Base-by-base conservation (phyloP, 2,797 vertebrate genomes). In the Saxicola maurus region DNA sequence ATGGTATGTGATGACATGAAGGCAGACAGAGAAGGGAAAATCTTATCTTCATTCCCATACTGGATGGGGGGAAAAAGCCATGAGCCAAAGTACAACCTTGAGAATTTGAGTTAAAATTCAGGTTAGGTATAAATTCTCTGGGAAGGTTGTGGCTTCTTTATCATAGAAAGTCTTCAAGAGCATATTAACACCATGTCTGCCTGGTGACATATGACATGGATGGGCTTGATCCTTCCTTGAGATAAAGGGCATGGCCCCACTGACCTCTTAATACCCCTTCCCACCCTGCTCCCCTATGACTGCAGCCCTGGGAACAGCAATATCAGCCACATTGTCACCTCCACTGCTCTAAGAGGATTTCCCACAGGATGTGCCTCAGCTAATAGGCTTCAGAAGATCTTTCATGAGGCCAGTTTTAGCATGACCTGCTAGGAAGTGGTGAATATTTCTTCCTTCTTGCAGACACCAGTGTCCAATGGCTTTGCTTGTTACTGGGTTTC, bases 311-410 rank as follows among this genome's bases (percentile, higher is more conserved):
- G 80, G 71, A 76, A 52, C 3, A 2, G 56, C 15, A 73, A 31
- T 60, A 79, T 88, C 92, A 69, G 79, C 92, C 64, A n/a, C 60
- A 56, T 51, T 92, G 75, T 83, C 92, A 92, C 83, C 78, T 88
- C 92, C 71, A 66, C 15, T 67, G 45, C 81, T 57, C 81, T 93
- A 94, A 92, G 93, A 95, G 52, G 93, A 93, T 94, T 93, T 86
- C 42, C 27, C 7, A 1, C 84, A 93, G 94, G 84, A 93, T 86
- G 75, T 84, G 60, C 64, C 92, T 91, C 73, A 49, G 60, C 81
- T 94, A 93, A 94, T 76, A 91, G 67, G 90, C 92, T 92, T 93
- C 2, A 0, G 78, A 71, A 91, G 86, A 76, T 90, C 86, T 88
- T 84, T 66, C 0, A 0, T 87, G 74, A 65, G 83, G 74, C 77